Evolutionary conservation across 2,888 invertebrate genomes (phyloP), one percentile per base, ranked within the genome.

Genomic region (Ormyrus thymus): DNA sequence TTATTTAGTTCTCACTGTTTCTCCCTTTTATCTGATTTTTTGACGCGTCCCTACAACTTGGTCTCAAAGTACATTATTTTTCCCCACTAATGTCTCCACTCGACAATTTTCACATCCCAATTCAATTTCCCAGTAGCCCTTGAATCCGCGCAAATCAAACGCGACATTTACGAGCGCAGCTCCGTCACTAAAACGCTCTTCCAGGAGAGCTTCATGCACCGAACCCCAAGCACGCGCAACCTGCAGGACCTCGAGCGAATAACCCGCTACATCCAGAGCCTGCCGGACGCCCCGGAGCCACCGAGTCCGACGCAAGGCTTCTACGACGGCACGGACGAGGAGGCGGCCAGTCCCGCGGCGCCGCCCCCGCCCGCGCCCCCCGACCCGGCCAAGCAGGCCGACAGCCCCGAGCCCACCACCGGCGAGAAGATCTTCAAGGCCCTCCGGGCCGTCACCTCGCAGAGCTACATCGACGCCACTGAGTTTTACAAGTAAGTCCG

Each of bases 381-480:
- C 4, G 88, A 88, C 81, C 29, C 29, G 29, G 29, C 29, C 29
- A 29, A 73, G 78, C 10, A 81, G 10, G 7, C 9, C 6, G 61
- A 65, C 51, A 72, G 68, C 3, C 61, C 71, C 6, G 78, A 87
- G 6, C 87, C 85, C 3, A 89, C 89, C 4, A 89, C 89, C 7
- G 90, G 90, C 0, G 89, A 90, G 70, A 86, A 86, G 77, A 90
- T 90, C 76, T 90, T 90, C 75, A 89, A 87, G 71, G 88, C 89
- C 2, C 84, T 89, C 6, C 84, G 87, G 82, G 85, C 89, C 46
- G 87, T 88, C 48, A 87, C 88, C 1, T 86, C 89, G 8, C 89
- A 89, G 59, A 89, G 89, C 70, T 90, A 89, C 81, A 89, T 89
- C 79, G 89, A 90, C 59, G 88, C 89, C 10, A 87, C 89, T 56